Conservation (phyloP, 2,888 invertebrate genomes). For the Deladenus siricidicola region DNA sequence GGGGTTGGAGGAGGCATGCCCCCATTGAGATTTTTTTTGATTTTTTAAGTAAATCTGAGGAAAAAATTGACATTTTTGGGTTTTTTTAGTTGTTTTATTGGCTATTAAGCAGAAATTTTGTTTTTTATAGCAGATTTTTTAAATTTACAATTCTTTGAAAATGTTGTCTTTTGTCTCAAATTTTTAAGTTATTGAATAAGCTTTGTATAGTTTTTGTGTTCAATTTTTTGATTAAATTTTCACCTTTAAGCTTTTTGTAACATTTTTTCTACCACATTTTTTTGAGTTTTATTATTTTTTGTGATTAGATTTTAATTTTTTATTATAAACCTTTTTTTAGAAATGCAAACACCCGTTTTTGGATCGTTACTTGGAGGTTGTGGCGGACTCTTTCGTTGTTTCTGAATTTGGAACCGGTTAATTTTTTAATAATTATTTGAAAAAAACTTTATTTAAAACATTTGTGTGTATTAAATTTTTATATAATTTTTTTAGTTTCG, state of each 20-base stretch:
- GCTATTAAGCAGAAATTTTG: too few relatives aligned
- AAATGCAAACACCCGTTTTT: slow-evolving; percentile 78
- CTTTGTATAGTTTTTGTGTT: too few relatives aligned
- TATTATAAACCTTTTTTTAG: slow-evolving; percentile 59
- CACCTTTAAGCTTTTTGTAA: not conserved
- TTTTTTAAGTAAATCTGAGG: too few relatives aligned
- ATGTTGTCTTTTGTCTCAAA: too few relatives aligned
- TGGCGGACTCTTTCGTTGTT: slow-evolving; percentile 88
- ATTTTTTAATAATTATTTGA: slow-evolving; percentile 53
- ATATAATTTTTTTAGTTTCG: too few relatives aligned
- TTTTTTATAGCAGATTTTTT: too few relatives aligned
- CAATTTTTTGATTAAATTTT: slow-evolving; percentile 8
- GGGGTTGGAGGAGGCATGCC: too few relatives aligned
- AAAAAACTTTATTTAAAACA: slow-evolving; percentile 54
- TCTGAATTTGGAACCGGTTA: slow-evolving; percentile 75
- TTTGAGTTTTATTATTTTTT: slow-evolving; percentile 4
- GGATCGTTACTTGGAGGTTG: slow-evolving; percentile 72
- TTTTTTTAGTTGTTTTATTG: too few relatives aligned
- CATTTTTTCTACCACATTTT: not conserved
- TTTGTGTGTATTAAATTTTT: not conserved
- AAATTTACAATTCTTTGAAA: too few relatives aligned
- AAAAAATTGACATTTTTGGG: too few relatives aligned
- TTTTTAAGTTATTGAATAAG: too few relatives aligned
- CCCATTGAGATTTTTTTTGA: too few relatives aligned
- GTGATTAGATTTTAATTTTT: not conserved